Percentiles rank a stretch among this genome's conserved stretches.
These are phyloP conservation scores for Halisarca cf. caerulea DNA, from an alignment of 37 sponge, comb jelly and placozoan species.

Conservation along the genomic window DNA sequence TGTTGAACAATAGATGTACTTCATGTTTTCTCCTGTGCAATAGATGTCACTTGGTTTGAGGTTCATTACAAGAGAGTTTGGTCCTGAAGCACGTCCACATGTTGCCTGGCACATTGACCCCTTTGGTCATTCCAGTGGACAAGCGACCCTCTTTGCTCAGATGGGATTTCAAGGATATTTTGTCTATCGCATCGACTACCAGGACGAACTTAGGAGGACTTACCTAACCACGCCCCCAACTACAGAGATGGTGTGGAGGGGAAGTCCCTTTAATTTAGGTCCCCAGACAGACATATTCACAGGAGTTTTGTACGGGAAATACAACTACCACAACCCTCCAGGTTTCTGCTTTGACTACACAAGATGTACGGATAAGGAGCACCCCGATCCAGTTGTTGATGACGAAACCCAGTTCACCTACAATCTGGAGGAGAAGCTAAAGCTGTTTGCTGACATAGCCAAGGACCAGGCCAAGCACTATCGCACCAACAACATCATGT, in stretches of 20 bases:
- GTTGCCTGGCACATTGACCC: constrained; percentile 87
- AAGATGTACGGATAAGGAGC: constrained; percentile 43
- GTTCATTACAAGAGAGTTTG: constrained; percentile 51
- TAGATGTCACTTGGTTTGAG: constrained; percentile 45
- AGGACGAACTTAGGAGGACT: constrained; percentile 56
- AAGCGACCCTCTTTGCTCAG: constrained; percentile 66
- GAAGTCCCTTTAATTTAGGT: constrained; percentile 59
- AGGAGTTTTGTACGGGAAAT: constrained; percentile 54
- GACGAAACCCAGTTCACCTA: constrained; percentile 72
- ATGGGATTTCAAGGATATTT: constrained; percentile 87
- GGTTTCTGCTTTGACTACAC: constrained; percentile 89
- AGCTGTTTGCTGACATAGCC: constrained; percentile 37
- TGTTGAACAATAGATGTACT: too few species aligned
- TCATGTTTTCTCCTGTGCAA: too few species aligned
- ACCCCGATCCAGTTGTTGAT: constrained; percentile 64
- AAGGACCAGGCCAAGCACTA: constrained; percentile 44
- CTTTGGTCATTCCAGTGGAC: constrained; percentile 73
- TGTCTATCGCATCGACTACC: constrained; percentile 92
- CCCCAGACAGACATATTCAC: constrained; percentile 78
- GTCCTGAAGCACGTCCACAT: constrained; percentile 54
- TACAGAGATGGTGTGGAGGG: constrained; percentile 88
- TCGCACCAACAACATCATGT: constrained; percentile 84
- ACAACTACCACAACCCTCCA: constrained; percentile 70
- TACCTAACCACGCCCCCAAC: not conserved
- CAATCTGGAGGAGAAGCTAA: constrained; percentile 72